phyloP scores from a whole-genome alignment of 2,113 vertebrate genomes.

The Neotoma lepida region DNA sequence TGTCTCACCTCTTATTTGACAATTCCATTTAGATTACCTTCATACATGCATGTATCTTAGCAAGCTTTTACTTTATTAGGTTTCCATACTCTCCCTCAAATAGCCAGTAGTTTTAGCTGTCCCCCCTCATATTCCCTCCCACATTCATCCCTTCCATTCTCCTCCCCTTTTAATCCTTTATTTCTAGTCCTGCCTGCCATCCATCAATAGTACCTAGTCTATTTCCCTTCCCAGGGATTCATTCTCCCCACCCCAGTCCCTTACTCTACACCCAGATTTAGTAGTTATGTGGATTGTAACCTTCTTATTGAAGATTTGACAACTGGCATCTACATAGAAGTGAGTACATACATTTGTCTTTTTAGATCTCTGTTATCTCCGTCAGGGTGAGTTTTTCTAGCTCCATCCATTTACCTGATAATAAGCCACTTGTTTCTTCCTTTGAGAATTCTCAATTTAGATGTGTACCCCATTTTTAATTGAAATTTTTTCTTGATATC shows the following conservation, averaged over 20 bases:
- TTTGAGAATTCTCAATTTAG: too few relatives aligned
- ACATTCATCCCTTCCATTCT: background rate
- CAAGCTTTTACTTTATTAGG: background rate
- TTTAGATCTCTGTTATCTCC: background rate
- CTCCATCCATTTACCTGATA: background rate
- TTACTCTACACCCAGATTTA: background rate
- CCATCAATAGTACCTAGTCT: background rate
- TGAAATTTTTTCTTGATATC: background rate
- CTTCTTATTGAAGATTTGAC: background rate
- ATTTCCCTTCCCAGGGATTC: background rate
- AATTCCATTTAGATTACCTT: background rate
- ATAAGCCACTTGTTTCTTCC: background rate
- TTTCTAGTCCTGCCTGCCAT: background rate
- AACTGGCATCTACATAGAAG: background rate
- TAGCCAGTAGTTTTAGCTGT: background rate
- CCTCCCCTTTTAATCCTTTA: background rate
- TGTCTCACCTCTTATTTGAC: background rate
- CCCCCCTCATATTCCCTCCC: background rate
- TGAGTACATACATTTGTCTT: background rate
- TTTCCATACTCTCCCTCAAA: background rate
- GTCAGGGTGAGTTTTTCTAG: background rate
- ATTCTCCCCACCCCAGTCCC: background rate
- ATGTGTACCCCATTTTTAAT: too few relatives aligned
- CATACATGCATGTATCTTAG: background rate
- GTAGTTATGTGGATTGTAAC: too few relatives aligned